Base-by-base conservation (phyloP, 2,888 invertebrate species). In the Asteroscopus sphinx region DNA sequence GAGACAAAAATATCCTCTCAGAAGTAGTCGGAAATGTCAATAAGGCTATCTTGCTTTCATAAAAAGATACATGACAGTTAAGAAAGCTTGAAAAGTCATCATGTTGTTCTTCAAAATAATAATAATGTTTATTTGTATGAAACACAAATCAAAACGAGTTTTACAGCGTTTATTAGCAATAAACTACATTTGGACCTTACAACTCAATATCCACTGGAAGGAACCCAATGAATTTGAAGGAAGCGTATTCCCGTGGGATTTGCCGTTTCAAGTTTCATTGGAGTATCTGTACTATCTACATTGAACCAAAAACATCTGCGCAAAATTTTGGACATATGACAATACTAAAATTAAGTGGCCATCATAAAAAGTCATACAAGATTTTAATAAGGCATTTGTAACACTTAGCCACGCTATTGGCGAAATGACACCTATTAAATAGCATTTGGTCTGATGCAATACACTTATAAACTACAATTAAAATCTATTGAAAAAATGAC, bases 381-480 rank as follows among this genome's bases (percentile, higher is more conserved):
- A 57, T 49, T 66, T 73, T 41, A 63, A 15, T 40, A 47, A 51
- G 8, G 37, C 54, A 30, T 62, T 67, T 42, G 46, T 41, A 11
- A 44, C 26, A 56, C 32, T 48, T 51, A 15, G 2, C 9, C 15
- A 39, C 21, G 16, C 36, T 59, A 58, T 73, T 68, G 64, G 21
- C 45, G 12, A 46, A 64, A 66, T 76, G 15, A 54, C 41, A 13
- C 26, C 37, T 21, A 58, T 55, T 62, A 55, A 28, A 53, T 41
- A 42, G 16, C 15, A 55, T 25, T 57, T 56, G 42, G 28, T 58
- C 45, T 46, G 47, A 54, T 47, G 33, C 60, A 64, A 59, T 33
- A 52, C 21, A 13, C 36, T 58, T 52, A 73, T 72, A 66, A 68
- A 72, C 30, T 32, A 66, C 54, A 75, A 77, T 75, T 61, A 54